Evolutionary conservation across 2,888 invertebrate species (phyloP).

Genomic region (Diarsia mendica): DNA sequence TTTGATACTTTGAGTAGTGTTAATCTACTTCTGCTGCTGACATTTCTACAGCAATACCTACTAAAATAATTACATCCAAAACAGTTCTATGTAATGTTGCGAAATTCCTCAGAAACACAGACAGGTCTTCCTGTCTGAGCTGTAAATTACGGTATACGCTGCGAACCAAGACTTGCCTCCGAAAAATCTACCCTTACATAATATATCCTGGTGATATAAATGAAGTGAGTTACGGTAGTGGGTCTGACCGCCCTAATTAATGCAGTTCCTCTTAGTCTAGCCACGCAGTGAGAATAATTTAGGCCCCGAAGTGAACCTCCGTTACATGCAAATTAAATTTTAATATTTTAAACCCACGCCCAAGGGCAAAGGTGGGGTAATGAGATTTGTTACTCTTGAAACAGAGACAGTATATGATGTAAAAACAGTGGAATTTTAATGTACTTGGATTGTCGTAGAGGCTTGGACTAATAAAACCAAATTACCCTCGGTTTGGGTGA

Average conservation of each 20-base stretch:
- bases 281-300: conserved; percentile 71
- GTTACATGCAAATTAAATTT: conserved; percentile 73
- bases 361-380: conserved; percentile 57
- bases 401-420: conserved; percentile 31
- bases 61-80: not conserved
- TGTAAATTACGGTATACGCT: conserved; percentile 9
- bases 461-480: too few species aligned
- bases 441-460: not conserved
- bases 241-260: conserved; percentile 65
- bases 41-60: not conserved
- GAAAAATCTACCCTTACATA: conserved; percentile 16
- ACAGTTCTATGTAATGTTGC: not conserved
- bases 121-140: not conserved
- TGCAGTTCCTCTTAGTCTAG: conserved; percentile 65
- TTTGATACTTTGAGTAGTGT: too few species aligned
- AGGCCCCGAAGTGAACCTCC: conserved; percentile 57
- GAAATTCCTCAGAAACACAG: not conserved
- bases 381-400: conserved; percentile 62
- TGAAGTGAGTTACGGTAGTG: conserved; percentile 62
- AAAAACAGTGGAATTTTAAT: conserved; percentile 21
- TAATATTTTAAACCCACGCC: conserved; percentile 70
- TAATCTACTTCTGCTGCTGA: too few species aligned
- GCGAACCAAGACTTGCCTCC: not conserved
- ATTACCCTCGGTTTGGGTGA: not conserved
- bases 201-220: conserved; percentile 44